Base-by-base conservation (phyloP, 2,888 invertebrate species). In the Tortrix viridana region DNA sequence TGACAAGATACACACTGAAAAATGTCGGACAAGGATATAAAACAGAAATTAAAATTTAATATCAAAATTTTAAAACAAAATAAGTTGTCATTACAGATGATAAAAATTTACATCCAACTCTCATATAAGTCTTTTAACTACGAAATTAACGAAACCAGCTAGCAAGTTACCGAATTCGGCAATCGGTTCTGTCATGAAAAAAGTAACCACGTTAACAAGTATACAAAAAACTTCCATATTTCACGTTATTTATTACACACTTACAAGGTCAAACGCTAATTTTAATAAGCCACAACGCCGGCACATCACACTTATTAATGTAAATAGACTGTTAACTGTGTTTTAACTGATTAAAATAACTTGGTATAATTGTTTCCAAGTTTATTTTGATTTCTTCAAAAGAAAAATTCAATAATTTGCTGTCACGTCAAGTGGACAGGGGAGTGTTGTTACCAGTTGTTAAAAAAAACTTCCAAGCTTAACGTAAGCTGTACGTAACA, bases 341-440 rank as follows among this genome's bases (percentile, higher is more conserved):
- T 47, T 58, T 37, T 41, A 41, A 41, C 7, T 16, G n/a, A 32
- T 12, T 26, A 43, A 37, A 32, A 22, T 26, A 58, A 63, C 52
- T 58, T 57, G 12, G 19, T 47, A 23, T 32, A 26, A 38, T 22
- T 58, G 63, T 63, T 63, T 48, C 32, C 5, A 63, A 63, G 63
- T 63, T 63, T 63, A 63, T 63, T 63, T 58, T 63, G 63, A 58
- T 63, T 63, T 63, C 63, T 63, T 63, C 57, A 63, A 63, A 63
- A 63, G 63, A 63, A 63, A 63, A 63, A 63, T 63, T 63, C 63
- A 48, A 63, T 63, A 63, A 58, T 63, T 58, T 58, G 58, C 52
- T 58, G 63, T 63, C 60, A 60, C 26, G 53, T 54, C 63, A 63
- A 58, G 53, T 63, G 47, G 53, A 58, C 63, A 58, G 48, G 9